Evolutionary conservation across 1,140 invertebrate species (phyloP), one percentile per base, ranked within the genome.

Genomic region (Diabrotica virgifera): DNA sequence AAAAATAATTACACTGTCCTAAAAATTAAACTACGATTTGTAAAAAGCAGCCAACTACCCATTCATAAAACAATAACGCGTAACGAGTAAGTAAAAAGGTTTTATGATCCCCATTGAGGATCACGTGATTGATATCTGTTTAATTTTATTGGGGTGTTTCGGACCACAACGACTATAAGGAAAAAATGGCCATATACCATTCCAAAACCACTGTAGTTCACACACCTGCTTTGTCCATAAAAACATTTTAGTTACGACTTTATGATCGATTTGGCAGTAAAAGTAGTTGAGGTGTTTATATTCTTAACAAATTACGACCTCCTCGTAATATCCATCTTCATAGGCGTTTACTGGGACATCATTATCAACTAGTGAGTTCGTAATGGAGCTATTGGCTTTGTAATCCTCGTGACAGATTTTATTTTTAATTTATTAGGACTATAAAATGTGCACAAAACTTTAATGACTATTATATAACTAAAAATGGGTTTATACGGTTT

Each of bases 231-330:
- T 67, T 62, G 57, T 61, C 65, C 73, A 73, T 74, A 74, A 74
- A 46, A 74, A 74, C 73, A 73, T 71, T 74, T 73, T 70, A 72
- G 71, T 71, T 73, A 72, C 73, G 68, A 67, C 73, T 74, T 74
- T 74, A 74, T 74, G 73, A 74, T 74, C 73, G 73, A 74, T 74
- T 72, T 70, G 66, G 68, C 71, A 72, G 68, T 74, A 74, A 74
- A 72, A 72, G 66, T 74, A 72, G 69, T 64, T 51, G 69, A 74
- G 70, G 72, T 74, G 72, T 74, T 74, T 74, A 74, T 72, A 72
- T 72, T 72, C 72, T 72, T 71, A 74, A 72, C 72, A 74, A 74
- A 74, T 74, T 72, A 71, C 65, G 54, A 62, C 67, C 69, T 65
- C 70, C 69, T 63, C 68, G 63, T 71, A 65, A 71, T 69, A 63